Percentiles rank a stretch among this genome's conserved stretches.
Conservation (phyloP, 1,140 invertebrate species). For the Nomia melanderi region DNA sequence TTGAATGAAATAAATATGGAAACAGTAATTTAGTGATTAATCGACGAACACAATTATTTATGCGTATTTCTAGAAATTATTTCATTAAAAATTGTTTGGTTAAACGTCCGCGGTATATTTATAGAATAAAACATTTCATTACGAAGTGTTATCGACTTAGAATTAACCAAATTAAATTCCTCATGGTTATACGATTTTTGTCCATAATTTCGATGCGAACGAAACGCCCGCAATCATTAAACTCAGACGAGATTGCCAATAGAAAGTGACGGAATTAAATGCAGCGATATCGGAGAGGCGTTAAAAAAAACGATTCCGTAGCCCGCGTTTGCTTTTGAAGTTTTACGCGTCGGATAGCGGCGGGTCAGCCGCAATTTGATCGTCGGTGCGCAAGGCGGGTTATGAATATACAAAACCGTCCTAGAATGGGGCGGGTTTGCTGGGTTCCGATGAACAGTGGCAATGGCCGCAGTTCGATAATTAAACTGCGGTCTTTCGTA, state of each 20-base stretch:
- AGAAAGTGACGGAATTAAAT: neutral
- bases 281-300: neutral
- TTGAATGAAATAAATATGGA: no score
- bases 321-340: conserved; percentile 1
- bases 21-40: no score
- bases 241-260: neutral
- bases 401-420: conserved; percentile 6
- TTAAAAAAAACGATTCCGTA: neutral
- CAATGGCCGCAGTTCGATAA: conserved; percentile 30
- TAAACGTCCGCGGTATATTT: no score
- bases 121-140: no score
- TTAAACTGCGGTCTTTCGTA: conserved; percentile 56
- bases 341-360: neutral
- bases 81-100: no score
- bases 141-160: no score
- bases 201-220: no score
- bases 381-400: neutral
- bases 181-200: no score
- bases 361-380: conserved; percentile 17
- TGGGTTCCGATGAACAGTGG: conserved; percentile 19
- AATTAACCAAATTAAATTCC: no score
- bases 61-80: no score
- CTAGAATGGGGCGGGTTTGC: neutral
- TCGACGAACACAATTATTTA: no score
- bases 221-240: no score